phyloP scores from a whole-genome alignment of 2,797 vertebrate species.

The Dipus sagitta region DNA sequence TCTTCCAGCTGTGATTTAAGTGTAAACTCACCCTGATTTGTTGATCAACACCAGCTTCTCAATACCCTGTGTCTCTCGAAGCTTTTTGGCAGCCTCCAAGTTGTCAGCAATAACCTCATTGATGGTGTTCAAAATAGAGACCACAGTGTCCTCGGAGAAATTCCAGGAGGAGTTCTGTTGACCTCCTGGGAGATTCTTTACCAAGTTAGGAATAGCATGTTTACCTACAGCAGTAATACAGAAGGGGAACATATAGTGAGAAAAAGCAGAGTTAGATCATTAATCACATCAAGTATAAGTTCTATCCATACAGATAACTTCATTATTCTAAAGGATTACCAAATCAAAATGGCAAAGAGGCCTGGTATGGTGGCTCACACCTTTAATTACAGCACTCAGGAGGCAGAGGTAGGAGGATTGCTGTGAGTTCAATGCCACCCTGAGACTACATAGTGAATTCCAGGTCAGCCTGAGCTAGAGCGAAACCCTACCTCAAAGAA shows the following conservation, averaged over 20 bases:
- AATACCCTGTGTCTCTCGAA: slow-evolving; percentile 95
- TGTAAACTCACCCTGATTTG: slow-evolving; percentile 92
- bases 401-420: too few species aligned
- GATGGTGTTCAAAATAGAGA: slow-evolving; percentile 95
- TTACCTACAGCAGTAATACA: slow-evolving; percentile 88
- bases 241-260: not conserved
- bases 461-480: too few species aligned
- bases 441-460: too few species aligned
- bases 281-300: not conserved
- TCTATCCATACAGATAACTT: not conserved
- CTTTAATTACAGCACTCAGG: too few species aligned
- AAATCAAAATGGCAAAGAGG: not conserved
- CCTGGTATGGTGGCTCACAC: too few species aligned
- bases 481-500: too few species aligned
- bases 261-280: not conserved
- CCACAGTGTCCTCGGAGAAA: slow-evolving; percentile 94
- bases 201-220: slow-evolving; percentile 94
- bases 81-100: slow-evolving; percentile 94
- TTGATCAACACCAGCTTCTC: slow-evolving; percentile 97
- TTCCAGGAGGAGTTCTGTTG: slow-evolving; percentile 93
- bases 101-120: slow-evolving; percentile 95
- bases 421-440: too few species aligned
- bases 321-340: not conserved
- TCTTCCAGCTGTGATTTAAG: not conserved
- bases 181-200: slow-evolving; percentile 94